Percentiles rank a stretch among this genome's conserved stretches.
These are phyloP conservation scores for Morinoia aosen DNA, from an alignment of 2,888 invertebrate genomes.

Conservation along the genomic window DNA sequence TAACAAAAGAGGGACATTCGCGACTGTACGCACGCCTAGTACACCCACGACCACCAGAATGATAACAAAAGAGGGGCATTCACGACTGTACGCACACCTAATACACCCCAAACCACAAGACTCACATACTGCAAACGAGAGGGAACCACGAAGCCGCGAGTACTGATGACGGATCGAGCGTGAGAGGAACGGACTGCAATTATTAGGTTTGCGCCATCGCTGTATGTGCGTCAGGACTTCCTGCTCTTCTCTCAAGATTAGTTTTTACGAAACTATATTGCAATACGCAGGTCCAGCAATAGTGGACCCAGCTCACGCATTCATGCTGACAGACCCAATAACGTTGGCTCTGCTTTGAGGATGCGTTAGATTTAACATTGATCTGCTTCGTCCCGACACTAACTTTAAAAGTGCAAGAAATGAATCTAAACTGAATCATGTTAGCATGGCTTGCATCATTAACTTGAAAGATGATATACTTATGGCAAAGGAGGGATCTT, in stretches of 20 bases:
- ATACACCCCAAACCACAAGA: neutral
- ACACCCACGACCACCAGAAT: neutral
- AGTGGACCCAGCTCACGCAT: neutral
- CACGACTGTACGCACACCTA: neutral
- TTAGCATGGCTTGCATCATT: neutral
- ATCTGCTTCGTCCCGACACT: neutral
- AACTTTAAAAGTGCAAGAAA: neutral
- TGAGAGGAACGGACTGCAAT: neutral
- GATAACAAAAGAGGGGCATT: too few relatives aligned
- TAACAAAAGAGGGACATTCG: neutral
- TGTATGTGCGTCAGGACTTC: neutral
- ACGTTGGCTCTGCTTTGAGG: neutral
- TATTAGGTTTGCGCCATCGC: neutral
- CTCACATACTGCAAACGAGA: neutral
- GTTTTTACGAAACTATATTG: slow-evolving; percentile 12
- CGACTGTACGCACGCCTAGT: neutral
- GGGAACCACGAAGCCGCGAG: neutral
- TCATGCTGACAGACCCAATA: neutral
- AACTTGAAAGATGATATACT: neutral
- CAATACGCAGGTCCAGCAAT: neutral
- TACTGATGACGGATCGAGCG: neutral
- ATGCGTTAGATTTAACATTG: neutral
- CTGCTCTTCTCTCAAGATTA: neutral
- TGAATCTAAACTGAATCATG: neutral
- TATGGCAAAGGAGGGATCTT: neutral